Evolutionary conservation across 2,113 vertebrate species (phyloP).

Genomic region (Silurus meridionalis): DNA sequence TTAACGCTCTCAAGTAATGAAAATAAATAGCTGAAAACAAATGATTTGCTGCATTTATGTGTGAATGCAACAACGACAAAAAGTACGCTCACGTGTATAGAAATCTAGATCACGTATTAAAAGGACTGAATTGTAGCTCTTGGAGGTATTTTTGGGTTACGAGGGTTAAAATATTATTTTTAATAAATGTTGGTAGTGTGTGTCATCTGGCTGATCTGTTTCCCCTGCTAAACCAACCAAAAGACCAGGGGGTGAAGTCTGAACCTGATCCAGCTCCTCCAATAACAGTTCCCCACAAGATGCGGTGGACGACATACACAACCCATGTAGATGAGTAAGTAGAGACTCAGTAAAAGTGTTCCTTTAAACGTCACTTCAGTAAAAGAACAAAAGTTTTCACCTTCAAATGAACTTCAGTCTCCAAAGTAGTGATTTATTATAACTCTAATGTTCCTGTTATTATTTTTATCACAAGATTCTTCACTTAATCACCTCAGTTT

Average conservation of each 20-base stretch:
- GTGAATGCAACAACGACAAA: not conserved
- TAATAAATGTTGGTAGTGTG: not conserved
- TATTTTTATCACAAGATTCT: too few species aligned
- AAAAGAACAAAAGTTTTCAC: too few species aligned
- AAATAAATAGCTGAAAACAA: constrained; percentile 71
- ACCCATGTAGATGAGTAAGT: too few species aligned
- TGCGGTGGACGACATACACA: too few species aligned
- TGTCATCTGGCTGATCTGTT: not conserved
- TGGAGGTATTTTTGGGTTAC: not conserved
- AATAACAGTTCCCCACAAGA: not conserved
- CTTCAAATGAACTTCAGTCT: too few species aligned
- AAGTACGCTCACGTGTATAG: not conserved
- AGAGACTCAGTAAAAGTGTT: too few species aligned
- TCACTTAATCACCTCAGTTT: too few species aligned
- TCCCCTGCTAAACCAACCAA: not conserved
- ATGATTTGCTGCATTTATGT: constrained; percentile 36
- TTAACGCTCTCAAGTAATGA: constrained; percentile 74
- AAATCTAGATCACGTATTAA: not conserved
- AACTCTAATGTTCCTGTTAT: too few species aligned
- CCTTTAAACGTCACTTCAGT: too few species aligned
- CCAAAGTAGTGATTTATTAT: too few species aligned
- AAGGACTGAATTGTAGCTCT: not conserved
- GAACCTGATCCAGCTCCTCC: not conserved
- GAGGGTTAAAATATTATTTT: not conserved
- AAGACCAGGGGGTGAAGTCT: not conserved